Conservation (phyloP, 2,797 vertebrate genomes). For the Sibirionetta formosa region DNA sequence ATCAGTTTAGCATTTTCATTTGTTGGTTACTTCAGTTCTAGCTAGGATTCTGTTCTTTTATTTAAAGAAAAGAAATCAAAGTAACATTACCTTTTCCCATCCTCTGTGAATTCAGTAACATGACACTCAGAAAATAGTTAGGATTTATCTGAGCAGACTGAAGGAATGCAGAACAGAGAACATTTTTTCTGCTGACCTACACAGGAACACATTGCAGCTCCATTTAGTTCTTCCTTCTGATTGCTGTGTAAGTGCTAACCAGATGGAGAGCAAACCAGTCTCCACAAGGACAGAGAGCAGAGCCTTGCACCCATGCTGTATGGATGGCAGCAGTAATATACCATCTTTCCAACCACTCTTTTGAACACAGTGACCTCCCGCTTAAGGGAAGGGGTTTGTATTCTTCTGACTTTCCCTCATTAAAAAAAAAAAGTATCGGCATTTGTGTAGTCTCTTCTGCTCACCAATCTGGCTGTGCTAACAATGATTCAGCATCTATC, state of each 20-base stretch:
- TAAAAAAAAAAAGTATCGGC: not conserved
- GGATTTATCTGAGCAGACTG: conserved; percentile 26
- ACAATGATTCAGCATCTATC: not conserved
- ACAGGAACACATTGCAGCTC: not conserved
- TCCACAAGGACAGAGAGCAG: not conserved
- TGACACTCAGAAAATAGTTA: not conserved
- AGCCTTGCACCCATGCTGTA: not conserved
- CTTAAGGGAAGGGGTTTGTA: not conserved
- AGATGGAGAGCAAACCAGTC: not conserved
- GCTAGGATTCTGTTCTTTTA: not conserved
- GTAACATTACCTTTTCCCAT: not conserved
- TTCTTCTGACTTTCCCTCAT: not conserved
- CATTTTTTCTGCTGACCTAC: conserved; percentile 55
- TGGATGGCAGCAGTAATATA: not conserved
- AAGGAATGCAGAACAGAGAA: not conserved
- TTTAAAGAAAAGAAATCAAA: not conserved
- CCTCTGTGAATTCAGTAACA: not conserved
- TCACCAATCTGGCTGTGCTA: not conserved
- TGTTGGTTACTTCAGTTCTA: not conserved
- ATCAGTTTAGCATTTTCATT: not conserved
- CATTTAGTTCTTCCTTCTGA: conserved; percentile 28
- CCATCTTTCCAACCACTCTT: not conserved
- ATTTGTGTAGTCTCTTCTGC: not conserved
- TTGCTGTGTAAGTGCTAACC: not conserved
- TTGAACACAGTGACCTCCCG: not conserved